phyloP scores from a whole-genome alignment of 1,140 invertebrate species.

The Penaeus chinensis region DNA sequence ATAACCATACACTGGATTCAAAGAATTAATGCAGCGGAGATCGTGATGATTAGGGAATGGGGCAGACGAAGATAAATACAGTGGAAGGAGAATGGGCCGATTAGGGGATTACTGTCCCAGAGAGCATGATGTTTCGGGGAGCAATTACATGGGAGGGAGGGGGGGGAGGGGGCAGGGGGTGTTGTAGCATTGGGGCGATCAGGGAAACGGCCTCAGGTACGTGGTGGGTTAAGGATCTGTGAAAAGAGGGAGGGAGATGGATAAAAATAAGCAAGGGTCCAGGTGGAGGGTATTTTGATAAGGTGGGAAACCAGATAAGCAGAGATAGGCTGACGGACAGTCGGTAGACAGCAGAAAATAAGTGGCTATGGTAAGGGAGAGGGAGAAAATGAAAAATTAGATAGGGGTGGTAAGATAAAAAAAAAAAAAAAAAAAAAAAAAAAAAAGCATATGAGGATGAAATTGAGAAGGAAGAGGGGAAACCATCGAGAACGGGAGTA shows the following conservation, averaged over 20 bases:
- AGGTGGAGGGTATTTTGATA: too few species aligned
- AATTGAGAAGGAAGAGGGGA: too few species aligned
- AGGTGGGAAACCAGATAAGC: too few species aligned
- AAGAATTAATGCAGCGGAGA: neutral
- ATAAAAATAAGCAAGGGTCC: neutral
- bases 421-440: neutral
- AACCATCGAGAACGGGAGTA: too few species aligned
- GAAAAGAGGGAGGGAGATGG: neutral
- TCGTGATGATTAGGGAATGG: neutral
- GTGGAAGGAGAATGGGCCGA: neutral
- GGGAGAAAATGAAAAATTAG: neutral
- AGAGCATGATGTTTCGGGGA: neutral
- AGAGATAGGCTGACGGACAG: too few species aligned
- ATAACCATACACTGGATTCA: neutral
- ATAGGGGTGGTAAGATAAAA: neutral
- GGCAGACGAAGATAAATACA: neutral
- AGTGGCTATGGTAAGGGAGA: neutral
- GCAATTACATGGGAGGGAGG: slow-evolving; percentile 17
- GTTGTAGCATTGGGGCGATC: too few species aligned
- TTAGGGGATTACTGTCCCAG: neutral
- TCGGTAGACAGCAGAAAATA: too few species aligned
- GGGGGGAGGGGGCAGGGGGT: neutral
- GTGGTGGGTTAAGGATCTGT: neutral
- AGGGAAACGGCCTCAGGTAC: too few species aligned
- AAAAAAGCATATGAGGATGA: neutral